These are phyloP conservation scores for Diploptera punctata DNA, from an alignment of 2,888 invertebrate species.

Conservation along the genomic window DNA sequence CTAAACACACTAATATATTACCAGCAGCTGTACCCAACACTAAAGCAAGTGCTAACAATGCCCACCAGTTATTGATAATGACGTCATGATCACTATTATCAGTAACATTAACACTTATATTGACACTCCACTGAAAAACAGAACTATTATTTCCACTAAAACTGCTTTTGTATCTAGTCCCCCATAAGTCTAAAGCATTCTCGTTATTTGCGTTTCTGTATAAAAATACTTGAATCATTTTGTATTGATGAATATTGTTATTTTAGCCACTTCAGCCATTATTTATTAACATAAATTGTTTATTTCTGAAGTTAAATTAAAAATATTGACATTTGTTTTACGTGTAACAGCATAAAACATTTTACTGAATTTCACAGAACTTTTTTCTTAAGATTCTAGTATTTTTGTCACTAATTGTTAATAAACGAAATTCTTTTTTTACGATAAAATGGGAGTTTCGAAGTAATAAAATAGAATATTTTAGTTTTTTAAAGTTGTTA, in stretches of 20 bases:
- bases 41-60: slow-evolving; percentile 74
- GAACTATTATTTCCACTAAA: neutral
- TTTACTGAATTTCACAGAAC: too few relatives aligned
- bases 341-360: too few relatives aligned
- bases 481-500: too few relatives aligned
- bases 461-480: too few relatives aligned
- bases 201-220: neutral
- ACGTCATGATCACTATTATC: neutral
- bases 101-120: neutral
- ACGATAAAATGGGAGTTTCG: too few relatives aligned
- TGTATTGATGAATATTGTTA: neutral
- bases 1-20: slow-evolving; percentile 92
- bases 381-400: neutral
- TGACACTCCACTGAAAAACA: neutral
- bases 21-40: slow-evolving; percentile 89
- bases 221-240: neutral
- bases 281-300: too few relatives aligned
- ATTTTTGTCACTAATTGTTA: neutral
- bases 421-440: too few relatives aligned
- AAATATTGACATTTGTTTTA: too few relatives aligned
- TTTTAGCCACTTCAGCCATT: too few relatives aligned
- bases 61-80: slow-evolving; percentile 75
- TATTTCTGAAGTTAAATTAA: too few relatives aligned
- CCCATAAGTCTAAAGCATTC: neutral
- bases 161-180: neutral